Base-by-base conservation (phyloP, 2,797 vertebrate genomes). In the Holocentrus rufus region DNA sequence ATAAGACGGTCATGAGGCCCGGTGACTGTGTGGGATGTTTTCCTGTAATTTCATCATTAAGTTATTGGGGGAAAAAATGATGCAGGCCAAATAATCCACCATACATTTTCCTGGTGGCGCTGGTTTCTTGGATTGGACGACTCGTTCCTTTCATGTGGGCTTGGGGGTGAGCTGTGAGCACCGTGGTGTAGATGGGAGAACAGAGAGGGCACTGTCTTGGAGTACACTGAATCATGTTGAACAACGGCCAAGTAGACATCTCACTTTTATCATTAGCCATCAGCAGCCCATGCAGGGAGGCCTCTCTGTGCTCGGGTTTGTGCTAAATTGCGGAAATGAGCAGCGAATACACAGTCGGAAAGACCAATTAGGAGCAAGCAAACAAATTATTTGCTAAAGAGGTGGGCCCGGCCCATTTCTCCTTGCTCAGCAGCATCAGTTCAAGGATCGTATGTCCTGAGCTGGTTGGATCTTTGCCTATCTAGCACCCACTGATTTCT, bases 241-340 rank as follows among this genome's bases (percentile, higher is more conserved):
- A 66, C 57, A 75, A 65, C 55, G 64, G 69, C 70, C 9, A 25
- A 77, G 79, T 80, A 80, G 81, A 77, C 63, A 36, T 87, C 81
- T 86, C 76, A 71, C 78, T 81, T 79, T 82, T 78, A 86, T 88
- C 80, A 76, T 65, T 65, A 73, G 73, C 65, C 74, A 72, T 83
- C 63, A 27, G 76, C 72, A 66, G 23, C 61, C 46, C 8, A 4
- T 14, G 67, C 66, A 57, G 61, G 57, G 73, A 68, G 74, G 78
- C 36, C 46, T 72, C 53, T 30, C 49, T 15, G 8, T 50, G 78
- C 79, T 79, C 78, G 67, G 74, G 83, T 85, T 76, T 79, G 71
- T 56, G 58, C 81, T 84, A 66, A 83, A 84, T 72, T 77, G 85
- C 58, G 64, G 84, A 89, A 88, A 81, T 22, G 11, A 82, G 80